A percentile compares a stretch with the other conserved stretches of the same genome.
Evolutionary conservation across 2,888 invertebrate genomes (phyloP).

Genomic region (Scaptomyza polygonia): DNA sequence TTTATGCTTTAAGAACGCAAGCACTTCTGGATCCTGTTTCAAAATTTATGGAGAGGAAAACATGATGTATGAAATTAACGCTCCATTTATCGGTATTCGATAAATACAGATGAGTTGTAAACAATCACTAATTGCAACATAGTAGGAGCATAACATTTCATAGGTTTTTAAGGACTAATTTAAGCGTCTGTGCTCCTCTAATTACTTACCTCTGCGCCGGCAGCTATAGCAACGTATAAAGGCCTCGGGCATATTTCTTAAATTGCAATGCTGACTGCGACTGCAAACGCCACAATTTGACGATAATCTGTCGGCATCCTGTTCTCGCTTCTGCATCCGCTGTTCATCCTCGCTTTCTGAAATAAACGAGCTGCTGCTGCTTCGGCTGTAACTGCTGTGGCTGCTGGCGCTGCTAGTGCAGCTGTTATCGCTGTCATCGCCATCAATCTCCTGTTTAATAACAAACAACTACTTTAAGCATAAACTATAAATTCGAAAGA

Average conservation of each 20-base stretch:
- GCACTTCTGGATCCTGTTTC: no score
- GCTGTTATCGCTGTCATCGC: slow-evolving; percentile 56
- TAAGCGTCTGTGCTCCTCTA: background rate
- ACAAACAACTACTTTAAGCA: background rate
- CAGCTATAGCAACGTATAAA: slow-evolving; percentile 87
- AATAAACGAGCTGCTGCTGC: slow-evolving; percentile 24
- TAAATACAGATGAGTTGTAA: no score
- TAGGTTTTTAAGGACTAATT: no score
- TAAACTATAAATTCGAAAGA: background rate
- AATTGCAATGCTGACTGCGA: slow-evolving; percentile 86
- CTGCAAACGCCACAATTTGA: slow-evolving; percentile 86
- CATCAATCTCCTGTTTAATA: slow-evolving; percentile 60
- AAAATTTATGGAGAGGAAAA: no score
- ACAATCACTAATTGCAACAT: no score
- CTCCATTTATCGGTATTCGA: no score
- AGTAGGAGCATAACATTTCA: no score
- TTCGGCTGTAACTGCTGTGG: slow-evolving; percentile 44
- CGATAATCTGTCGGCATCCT: slow-evolving; percentile 41
- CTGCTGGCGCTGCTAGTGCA: slow-evolving; percentile 44
- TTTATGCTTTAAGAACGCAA: no score
- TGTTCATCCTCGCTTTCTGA: slow-evolving; percentile 72
- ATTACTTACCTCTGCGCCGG: slow-evolving; percentile 85
- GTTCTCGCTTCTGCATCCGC: slow-evolving; percentile 40
- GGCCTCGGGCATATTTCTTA: slow-evolving; percentile 86
- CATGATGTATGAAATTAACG: no score